These are phyloP conservation scores for Caenorhabditis drosophilae DNA, from an alignment of 2,888 invertebrate species.

Conservation along the genomic window DNA sequence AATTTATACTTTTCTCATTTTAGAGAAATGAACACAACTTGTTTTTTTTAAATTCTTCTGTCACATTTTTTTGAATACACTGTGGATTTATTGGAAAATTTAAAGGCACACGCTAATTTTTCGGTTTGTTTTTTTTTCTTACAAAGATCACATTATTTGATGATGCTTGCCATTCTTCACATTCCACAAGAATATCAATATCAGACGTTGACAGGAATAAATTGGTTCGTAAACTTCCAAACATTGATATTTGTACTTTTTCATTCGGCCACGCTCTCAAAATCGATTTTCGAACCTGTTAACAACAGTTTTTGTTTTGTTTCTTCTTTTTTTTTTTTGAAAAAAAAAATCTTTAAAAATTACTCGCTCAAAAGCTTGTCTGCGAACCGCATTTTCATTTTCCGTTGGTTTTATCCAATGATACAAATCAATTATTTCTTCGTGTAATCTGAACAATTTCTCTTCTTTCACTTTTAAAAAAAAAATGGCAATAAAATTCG, in stretches of 20 bases:
- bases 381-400: conserved; percentile 87
- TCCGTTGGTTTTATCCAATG: conserved; percentile 90
- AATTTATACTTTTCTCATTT: too few relatives aligned
- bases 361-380: conserved; percentile 86
- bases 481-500: background rate
- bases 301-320: too few relatives aligned
- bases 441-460: conserved; percentile 79
- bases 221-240: conserved; percentile 95
- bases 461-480: conserved; percentile 1
- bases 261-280: conserved; percentile 28
- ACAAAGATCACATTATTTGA: too few relatives aligned
- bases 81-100: too few relatives aligned
- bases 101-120: too few relatives aligned
- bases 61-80: too few relatives aligned
- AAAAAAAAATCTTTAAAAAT: too few relatives aligned
- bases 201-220: conserved; percentile 93
- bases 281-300: conserved; percentile 44
- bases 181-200: conserved; percentile 78
- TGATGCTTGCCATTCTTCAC: conserved; percentile 26
- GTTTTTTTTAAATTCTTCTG: too few relatives aligned
- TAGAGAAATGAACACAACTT: too few relatives aligned
- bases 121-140: too few relatives aligned
- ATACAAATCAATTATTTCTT: conserved; percentile 96
- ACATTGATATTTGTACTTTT: conserved; percentile 81
- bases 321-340: too few relatives aligned